Evolutionary conservation across 2,797 vertebrate genomes (phyloP).

Genomic region (Champsocephalus gunnari): DNA sequence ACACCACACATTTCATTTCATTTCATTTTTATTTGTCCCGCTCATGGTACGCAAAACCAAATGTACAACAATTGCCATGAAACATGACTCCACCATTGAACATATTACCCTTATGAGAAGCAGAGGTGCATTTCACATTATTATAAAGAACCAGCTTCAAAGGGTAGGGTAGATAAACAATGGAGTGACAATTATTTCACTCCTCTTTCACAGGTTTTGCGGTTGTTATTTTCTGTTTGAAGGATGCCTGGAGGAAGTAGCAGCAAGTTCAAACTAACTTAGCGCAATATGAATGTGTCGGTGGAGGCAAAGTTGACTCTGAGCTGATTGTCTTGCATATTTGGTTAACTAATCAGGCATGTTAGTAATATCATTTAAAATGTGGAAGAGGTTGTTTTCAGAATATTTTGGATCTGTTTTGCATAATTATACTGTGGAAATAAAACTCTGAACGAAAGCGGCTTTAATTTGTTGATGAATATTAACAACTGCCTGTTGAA

Average conservation of each 20-base stretch:
- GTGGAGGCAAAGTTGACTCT: constrained; percentile 25
- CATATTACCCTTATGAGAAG: constrained; percentile 23
- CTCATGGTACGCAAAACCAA: no score
- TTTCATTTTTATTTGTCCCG: no score
- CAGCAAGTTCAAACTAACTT: constrained; percentile 12
- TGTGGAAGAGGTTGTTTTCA: constrained; percentile 27
- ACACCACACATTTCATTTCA: not conserved
- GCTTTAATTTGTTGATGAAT: not conserved
- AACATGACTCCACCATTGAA: no score
- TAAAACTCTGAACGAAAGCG: not conserved
- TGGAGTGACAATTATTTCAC: constrained; percentile 43
- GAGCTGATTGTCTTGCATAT: constrained; percentile 55
- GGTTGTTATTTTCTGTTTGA: constrained; percentile 37
- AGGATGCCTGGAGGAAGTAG: constrained; percentile 45
- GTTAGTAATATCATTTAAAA: constrained; percentile 47
- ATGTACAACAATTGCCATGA: no score
- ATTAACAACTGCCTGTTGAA: constrained; percentile 7
- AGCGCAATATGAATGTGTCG: constrained; percentile 26
- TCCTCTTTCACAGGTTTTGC: constrained; percentile 18
- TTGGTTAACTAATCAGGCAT: constrained; percentile 58
- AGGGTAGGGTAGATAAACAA: constrained; percentile 51
- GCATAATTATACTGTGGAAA: constrained; percentile 32
- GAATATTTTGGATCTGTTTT: constrained; percentile 44
- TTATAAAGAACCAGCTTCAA: constrained; percentile 62
- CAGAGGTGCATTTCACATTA: constrained; percentile 15